Evolutionary conservation across 2,888 invertebrate species (phyloP).

Genomic region (Sarcophaga variegata): DNA sequence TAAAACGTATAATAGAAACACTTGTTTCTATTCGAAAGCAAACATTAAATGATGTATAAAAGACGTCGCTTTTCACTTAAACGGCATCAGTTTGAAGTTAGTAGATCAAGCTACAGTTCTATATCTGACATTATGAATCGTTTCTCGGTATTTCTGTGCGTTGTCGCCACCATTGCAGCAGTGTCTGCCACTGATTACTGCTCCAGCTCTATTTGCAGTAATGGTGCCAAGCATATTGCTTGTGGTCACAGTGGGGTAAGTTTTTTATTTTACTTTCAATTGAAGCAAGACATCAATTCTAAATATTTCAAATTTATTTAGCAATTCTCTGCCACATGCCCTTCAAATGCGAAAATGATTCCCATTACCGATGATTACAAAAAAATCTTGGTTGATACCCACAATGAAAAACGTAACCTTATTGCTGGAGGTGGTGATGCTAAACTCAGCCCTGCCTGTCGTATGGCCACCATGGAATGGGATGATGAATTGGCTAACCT

Average conservation of each 20-base stretch:
- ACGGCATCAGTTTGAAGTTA: neutral
- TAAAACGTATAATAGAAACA: neutral
- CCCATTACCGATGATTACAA: too few relatives aligned
- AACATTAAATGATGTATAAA: too few relatives aligned
- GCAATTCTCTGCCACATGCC: neutral
- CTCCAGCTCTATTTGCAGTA: neutral
- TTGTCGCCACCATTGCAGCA: conserved; percentile 1
- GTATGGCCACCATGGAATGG: too few relatives aligned
- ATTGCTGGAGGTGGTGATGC: too few relatives aligned
- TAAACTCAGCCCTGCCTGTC: too few relatives aligned
- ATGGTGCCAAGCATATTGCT: conserved; percentile 13
- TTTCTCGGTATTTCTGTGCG: conserved; percentile 24
- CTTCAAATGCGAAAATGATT: too few relatives aligned
- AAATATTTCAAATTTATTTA: neutral
- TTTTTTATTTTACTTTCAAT: neutral
- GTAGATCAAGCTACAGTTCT: neutral
- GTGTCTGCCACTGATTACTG: conserved; percentile 27
- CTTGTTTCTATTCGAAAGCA: too few relatives aligned
- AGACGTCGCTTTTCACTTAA: neutral
- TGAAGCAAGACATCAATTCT: neutral
- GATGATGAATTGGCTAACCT: too few relatives aligned
- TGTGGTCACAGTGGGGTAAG: conserved; percentile 45
- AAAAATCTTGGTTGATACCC: too few relatives aligned
- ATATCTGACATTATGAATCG: neutral
- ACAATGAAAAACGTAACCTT: too few relatives aligned